A percentile compares a stretch with the other conserved stretches of the same genome.
Evolutionary conservation across 2,113 vertebrate species (phyloP).

Genomic region (Oreochromis tanganicae): DNA sequence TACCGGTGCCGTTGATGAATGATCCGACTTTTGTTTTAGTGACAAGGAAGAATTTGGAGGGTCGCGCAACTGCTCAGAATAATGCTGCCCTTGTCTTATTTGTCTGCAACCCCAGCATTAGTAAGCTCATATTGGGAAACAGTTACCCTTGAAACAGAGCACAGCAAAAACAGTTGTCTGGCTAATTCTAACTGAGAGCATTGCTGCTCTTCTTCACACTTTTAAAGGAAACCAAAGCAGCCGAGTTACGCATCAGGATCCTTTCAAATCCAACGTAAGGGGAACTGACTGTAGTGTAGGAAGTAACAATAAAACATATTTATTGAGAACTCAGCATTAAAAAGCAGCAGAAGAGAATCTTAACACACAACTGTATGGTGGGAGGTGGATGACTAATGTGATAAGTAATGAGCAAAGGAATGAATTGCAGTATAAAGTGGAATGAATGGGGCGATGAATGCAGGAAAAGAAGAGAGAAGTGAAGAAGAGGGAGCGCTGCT

Average conservation of each 20-base stretch:
- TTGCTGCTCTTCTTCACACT: constrained; percentile 27
- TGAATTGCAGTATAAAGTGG: constrained; percentile 31
- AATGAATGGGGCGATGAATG: constrained; percentile 25
- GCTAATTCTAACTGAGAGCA: constrained; percentile 46
- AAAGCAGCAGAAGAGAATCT: neutral
- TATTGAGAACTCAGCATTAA: neutral
- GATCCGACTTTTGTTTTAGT: constrained; percentile 76
- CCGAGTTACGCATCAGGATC: neutral
- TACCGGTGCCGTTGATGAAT: constrained; percentile 69
- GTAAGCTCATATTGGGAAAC: constrained; percentile 69
- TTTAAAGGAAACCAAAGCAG: constrained; percentile 23
- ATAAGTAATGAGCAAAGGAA: constrained; percentile 50
- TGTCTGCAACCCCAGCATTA: constrained; percentile 74
- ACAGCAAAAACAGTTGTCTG: constrained; percentile 58
- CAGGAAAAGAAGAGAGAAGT: constrained; percentile 25
- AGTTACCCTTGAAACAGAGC: constrained; percentile 69
- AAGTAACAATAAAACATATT: neutral
- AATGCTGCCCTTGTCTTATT: constrained; percentile 73
- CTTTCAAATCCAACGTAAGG: constrained; percentile 8
- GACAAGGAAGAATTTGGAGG: constrained; percentile 68
- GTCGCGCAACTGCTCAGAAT: constrained; percentile 66
- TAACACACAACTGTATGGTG: neutral
- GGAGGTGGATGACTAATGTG: constrained; percentile 24
- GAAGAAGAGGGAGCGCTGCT: constrained; percentile 49
- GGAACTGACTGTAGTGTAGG: neutral